A percentile compares a stretch with the other conserved stretches of the same genome.
Evolutionary conservation across 30 jellyfish, hydroid and myxozoan genomes (phyloP).

Genomic region (Aurelia sp.): DNA sequence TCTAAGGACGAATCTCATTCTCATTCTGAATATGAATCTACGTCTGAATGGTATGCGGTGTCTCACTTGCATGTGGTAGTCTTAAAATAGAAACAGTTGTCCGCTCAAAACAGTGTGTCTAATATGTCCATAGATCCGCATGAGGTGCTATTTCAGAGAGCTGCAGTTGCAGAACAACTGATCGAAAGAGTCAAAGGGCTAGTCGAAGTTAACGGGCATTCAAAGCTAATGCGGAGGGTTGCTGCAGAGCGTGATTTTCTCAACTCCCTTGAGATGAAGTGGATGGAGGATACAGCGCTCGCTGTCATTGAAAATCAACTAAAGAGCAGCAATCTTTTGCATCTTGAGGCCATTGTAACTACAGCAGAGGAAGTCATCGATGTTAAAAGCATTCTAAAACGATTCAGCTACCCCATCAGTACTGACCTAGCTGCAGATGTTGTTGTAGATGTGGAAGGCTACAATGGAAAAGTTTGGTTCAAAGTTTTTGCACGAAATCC

Average conservation of each 20-base stretch:
- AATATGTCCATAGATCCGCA: too few relatives aligned
- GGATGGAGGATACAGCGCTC: background rate
- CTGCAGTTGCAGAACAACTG: conserved; percentile 29
- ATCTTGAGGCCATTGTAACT: conserved; percentile 72
- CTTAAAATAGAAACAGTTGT: too few relatives aligned
- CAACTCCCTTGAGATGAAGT: conserved; percentile 32
- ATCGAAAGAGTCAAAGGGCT: conserved; percentile 35
- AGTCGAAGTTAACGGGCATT: conserved; percentile 54
- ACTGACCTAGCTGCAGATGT: conserved; percentile 21
- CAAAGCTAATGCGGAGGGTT: conserved; percentile 58
- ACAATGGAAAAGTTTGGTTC: conserved; percentile 77
- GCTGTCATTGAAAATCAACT: conserved; percentile 62
- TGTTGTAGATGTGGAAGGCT: conserved; percentile 82
- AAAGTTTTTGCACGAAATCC: conserved; percentile 92
- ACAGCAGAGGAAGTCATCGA: conserved; percentile 62
- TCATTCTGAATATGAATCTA: too few relatives aligned
- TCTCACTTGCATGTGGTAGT: too few relatives aligned
- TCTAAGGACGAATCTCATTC: too few relatives aligned
- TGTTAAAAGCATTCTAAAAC: conserved; percentile 56
- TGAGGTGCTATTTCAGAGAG: background rate
- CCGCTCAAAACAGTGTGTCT: too few relatives aligned
- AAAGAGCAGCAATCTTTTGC: conserved; percentile 75
- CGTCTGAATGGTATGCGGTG: too few relatives aligned
- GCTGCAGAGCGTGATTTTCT: conserved; percentile 72
- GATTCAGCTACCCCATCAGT: conserved; percentile 41